Percentiles rank a stretch among this genome's conserved stretches.
Evolutionary conservation across 2,113 vertebrate genomes (phyloP).

Genomic region (Micromys minutus): DNA sequence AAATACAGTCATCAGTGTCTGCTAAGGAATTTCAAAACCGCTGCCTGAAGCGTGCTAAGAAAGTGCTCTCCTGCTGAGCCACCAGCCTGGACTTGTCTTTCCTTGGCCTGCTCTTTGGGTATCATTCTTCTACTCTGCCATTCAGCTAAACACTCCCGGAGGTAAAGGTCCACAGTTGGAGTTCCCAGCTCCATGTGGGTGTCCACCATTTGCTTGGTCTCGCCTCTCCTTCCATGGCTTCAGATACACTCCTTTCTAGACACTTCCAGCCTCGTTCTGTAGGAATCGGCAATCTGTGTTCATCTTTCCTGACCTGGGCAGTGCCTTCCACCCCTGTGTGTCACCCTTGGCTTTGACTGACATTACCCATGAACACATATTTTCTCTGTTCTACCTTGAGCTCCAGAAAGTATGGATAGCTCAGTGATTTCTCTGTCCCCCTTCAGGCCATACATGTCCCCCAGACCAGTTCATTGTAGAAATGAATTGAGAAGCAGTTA

Average conservation of each 20-base stretch:
- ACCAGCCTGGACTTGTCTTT: neutral
- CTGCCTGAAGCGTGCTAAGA: neutral
- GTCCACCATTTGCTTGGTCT: neutral
- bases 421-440: neutral
- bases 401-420: neutral
- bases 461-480: neutral
- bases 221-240: neutral
- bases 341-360: neutral
- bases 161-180: no score
- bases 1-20: neutral
- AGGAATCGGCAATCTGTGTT: neutral
- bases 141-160: neutral
- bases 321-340: neutral
- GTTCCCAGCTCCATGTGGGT: neutral
- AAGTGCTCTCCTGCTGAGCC: no score
- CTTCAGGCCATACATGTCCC: neutral
- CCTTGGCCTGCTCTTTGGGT: neutral
- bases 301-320: neutral
- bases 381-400: neutral
- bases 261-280: neutral
- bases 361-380: neutral
- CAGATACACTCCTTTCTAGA: neutral
- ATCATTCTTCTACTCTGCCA: neutral
- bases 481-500: constrained; percentile 8
- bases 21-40: no score